phyloP scores from a whole-genome alignment of 2,797 vertebrate species.

The Phrynocephalus forsythii region DNA sequence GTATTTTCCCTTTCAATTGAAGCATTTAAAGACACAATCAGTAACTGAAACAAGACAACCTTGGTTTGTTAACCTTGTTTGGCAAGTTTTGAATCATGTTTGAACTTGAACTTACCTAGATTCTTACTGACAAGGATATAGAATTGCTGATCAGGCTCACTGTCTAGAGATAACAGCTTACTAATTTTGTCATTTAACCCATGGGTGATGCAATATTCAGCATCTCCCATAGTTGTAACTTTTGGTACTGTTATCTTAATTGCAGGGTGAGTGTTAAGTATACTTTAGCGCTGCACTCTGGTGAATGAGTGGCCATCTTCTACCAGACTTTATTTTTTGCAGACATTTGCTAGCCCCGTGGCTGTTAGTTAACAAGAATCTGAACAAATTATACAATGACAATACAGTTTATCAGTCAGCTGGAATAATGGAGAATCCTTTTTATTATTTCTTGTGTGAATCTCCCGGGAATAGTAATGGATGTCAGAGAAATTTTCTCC shows the following conservation, averaged over 20 bases:
- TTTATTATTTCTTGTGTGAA: background rate
- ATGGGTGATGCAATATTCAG: too few species aligned
- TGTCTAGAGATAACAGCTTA: background rate
- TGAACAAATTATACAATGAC: background rate
- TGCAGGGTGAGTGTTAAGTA: background rate
- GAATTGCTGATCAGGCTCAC: background rate
- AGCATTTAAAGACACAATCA: background rate
- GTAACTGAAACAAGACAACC: background rate
- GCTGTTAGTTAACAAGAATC: background rate
- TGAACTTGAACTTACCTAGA: background rate
- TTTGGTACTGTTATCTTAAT: background rate
- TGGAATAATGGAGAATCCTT: background rate
- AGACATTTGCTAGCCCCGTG: background rate
- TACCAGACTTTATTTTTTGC: background rate
- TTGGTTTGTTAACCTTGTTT: background rate
- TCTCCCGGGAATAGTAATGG: background rate
- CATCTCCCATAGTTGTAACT: too few species aligned
- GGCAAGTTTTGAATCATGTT: background rate
- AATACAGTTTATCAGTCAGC: background rate
- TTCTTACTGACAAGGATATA: background rate
- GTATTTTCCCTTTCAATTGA: background rate
- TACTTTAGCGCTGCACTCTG: background rate
- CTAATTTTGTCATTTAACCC: too few species aligned
- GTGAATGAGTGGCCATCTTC: background rate
- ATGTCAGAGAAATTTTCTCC: background rate